Evolutionary conservation across 2,888 invertebrate species (phyloP).

Genomic region (Bembecia ichneumoniformis): DNA sequence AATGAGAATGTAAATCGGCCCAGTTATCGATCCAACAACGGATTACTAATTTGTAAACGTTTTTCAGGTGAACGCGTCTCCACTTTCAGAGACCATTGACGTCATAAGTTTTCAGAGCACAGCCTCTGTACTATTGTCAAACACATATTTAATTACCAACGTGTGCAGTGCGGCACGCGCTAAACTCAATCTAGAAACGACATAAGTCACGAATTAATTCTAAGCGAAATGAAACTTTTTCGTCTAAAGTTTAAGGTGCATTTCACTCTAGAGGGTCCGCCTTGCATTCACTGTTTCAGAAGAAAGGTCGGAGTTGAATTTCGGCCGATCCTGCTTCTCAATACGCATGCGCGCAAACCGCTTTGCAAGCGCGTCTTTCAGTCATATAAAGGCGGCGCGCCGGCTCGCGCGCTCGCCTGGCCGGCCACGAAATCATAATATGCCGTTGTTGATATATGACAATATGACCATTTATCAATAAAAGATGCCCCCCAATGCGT

Average conservation of each 20-base stretch:
- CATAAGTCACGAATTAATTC: constrained; percentile 4
- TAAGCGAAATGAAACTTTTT: constrained; percentile 9
- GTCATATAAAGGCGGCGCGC: constrained; percentile 68
- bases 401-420: constrained; percentile 71
- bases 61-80: constrained; percentile 29
- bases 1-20: constrained; percentile 14
- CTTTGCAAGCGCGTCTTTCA: constrained; percentile 41
- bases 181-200: constrained; percentile 27
- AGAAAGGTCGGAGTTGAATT: constrained; percentile 38
- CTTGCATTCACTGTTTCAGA: constrained; percentile 22
- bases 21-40: background rate
- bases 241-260: constrained; percentile 7
- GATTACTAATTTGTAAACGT: constrained; percentile 21
- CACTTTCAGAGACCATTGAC: constrained; percentile 28
- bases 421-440: constrained; percentile 39
- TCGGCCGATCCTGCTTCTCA: constrained; percentile 59
- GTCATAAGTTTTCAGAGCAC: constrained; percentile 51
- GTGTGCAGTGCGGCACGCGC: constrained; percentile 72
- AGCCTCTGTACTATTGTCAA: constrained; percentile 63
- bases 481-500: constrained; percentile 36
- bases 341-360: constrained; percentile 56
- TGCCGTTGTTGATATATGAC: constrained; percentile 33
- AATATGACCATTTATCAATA: constrained; percentile 42
- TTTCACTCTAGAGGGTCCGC: constrained; percentile 7
- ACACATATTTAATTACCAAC: constrained; percentile 70